A percentile compares a stretch with the other conserved stretches of the same genome.
These are phyloP conservation scores for Brotula barbata DNA, from an alignment of 2,797 vertebrate species.

Conservation along the genomic window DNA sequence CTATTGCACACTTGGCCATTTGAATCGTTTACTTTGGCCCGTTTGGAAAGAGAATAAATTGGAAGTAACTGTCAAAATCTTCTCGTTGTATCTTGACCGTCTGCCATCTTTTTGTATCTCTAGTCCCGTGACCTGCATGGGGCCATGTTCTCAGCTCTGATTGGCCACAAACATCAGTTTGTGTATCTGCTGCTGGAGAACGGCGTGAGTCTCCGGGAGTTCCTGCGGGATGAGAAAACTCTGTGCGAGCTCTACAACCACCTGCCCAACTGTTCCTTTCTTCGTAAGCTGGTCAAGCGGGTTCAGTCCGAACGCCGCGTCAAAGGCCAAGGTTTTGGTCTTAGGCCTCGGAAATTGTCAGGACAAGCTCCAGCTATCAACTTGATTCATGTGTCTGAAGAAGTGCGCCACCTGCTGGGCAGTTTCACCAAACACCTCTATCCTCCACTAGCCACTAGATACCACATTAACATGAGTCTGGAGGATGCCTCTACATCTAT, in stretches of 20 bases:
- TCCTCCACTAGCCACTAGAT: conserved; percentile 30
- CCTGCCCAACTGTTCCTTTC: conserved; percentile 84
- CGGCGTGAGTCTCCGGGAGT: conserved; percentile 85
- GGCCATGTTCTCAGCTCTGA: conserved; percentile 88
- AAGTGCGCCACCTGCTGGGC: conserved; percentile 88
- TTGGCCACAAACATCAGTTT: conserved; percentile 89
- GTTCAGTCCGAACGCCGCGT: conserved; percentile 63
- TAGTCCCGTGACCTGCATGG: conserved; percentile 90
- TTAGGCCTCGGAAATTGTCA: background rate
- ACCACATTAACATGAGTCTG: conserved; percentile 58
- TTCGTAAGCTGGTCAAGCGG: conserved; percentile 84
- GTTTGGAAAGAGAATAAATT: background rate
- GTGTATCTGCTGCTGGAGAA: conserved; percentile 93
- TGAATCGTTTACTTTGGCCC: no score
- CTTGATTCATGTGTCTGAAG: conserved; percentile 84
- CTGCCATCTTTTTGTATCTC: background rate
- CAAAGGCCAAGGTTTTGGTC: conserved; percentile 6
- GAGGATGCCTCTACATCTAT: conserved; percentile 56
- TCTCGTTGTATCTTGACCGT: background rate
- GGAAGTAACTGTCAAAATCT: background rate
- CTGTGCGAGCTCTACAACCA: conserved; percentile 84
- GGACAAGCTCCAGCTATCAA: conserved; percentile 50
- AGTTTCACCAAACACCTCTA: conserved; percentile 86
- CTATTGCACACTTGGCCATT: no score
- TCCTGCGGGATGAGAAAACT: conserved; percentile 80